A percentile compares a stretch with the other conserved stretches of the same genome.
These are phyloP conservation scores for Plebejus argus DNA, from an alignment of 2,888 invertebrate species.

Conservation along the genomic window DNA sequence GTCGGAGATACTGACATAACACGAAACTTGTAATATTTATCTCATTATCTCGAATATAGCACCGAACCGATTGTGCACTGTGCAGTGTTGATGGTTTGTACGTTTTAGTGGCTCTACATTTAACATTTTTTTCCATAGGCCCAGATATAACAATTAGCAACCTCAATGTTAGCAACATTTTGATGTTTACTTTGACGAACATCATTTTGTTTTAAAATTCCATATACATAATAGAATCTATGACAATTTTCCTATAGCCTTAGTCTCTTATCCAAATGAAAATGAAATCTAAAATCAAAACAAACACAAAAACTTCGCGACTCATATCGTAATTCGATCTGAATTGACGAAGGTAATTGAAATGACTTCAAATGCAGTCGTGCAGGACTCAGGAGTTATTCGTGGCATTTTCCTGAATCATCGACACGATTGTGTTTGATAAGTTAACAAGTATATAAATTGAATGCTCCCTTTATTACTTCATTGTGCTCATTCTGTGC, in stretches of 20 bases:
- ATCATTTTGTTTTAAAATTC: no score
- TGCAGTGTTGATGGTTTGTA: background rate
- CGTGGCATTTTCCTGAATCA: conserved; percentile 10
- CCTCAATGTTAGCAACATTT: no score
- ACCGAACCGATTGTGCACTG: background rate
- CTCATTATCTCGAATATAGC: background rate
- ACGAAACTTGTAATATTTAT: background rate
- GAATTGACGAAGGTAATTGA: conserved; percentile 1
- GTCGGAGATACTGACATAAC: background rate
- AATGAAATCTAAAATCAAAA: background rate
- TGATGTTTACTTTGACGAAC: no score
- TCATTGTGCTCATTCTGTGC: conserved; percentile 44
- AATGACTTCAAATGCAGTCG: background rate
- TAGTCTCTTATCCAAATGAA: background rate
- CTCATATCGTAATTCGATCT: background rate
- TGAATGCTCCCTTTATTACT: conserved; percentile 38
- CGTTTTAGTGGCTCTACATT: background rate
- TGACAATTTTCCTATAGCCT: no score
- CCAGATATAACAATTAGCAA: background rate
- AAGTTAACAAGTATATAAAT: conserved; percentile 30
- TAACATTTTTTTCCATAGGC: background rate
- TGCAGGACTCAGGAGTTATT: background rate
- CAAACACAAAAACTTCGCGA: background rate
- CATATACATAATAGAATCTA: no score
- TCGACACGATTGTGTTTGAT: conserved; percentile 29